Evolutionary conservation across 2,888 invertebrate species (phyloP).

Genomic region (Anagyrus pseudococci): DNA sequence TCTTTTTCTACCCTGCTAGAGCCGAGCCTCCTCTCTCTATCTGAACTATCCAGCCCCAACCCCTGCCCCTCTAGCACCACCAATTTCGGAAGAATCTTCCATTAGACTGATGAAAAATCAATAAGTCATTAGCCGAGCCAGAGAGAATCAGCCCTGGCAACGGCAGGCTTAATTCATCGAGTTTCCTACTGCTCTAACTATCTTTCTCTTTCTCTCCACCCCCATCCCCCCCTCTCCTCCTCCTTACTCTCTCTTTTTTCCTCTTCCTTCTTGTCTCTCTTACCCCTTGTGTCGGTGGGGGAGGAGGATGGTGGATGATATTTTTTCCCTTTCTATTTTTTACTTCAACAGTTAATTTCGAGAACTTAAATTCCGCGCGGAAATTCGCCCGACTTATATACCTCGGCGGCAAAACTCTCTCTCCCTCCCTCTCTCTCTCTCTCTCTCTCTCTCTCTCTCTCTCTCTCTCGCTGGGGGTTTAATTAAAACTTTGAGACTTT

Average conservation of each 20-base stretch:
- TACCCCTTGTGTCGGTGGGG: not conserved
- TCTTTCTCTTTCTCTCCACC: not conserved
- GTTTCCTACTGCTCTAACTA: constrained; percentile 12
- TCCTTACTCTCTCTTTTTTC: not conserved
- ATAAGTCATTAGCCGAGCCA: constrained; percentile 35
- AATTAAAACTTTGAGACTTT: constrained; percentile 48
- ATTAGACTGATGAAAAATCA: constrained; percentile 39
- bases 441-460: constrained; percentile 14
- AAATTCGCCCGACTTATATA: constrained; percentile 3
- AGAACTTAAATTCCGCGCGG: constrained; percentile 30
- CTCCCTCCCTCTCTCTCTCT: constrained; percentile 26
- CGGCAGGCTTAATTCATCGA: too few relatives aligned
- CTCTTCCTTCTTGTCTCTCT: not conserved
- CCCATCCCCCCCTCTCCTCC: not conserved
- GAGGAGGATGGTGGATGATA: too few relatives aligned
- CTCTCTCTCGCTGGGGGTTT: constrained; percentile 38
- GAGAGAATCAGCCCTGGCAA: constrained; percentile 8
- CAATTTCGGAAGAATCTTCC: constrained; percentile 34
- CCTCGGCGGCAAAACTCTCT: not conserved
- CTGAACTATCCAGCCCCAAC: constrained; percentile 7
- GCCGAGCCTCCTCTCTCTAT: not conserved
- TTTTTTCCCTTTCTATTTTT: too few relatives aligned
- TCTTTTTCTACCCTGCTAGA: constrained; percentile 27
- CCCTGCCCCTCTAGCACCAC: constrained; percentile 11
- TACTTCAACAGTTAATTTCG: constrained; percentile 31